Conservation (phyloP, 2,113 vertebrate genomes). For the Gymnocephalus cernua region DNA sequence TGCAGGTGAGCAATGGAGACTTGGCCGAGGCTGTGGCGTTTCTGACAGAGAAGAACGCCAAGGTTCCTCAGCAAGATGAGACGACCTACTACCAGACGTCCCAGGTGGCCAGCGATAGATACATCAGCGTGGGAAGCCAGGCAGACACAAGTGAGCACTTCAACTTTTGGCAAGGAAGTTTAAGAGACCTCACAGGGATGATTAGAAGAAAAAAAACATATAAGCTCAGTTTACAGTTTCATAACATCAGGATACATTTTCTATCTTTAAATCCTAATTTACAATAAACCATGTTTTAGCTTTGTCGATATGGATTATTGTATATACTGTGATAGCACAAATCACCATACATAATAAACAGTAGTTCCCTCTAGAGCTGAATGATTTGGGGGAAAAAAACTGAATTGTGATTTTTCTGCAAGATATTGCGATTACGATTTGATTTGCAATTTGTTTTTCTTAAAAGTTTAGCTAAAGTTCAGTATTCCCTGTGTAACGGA, state of each 20-base stretch:
- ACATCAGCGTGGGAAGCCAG: conserved; percentile 98
- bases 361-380: too few relatives aligned
- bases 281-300: neutral
- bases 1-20: conserved; percentile 96
- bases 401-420: too few relatives aligned
- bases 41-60: conserved; percentile 95
- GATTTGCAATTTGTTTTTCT: too few relatives aligned
- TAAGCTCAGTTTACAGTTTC: neutral
- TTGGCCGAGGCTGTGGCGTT: conserved; percentile 94
- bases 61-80: conserved; percentile 94
- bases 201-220: neutral
- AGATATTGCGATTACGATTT: too few relatives aligned
- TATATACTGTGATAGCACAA: neutral
- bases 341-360: neutral
- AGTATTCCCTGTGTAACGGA: too few relatives aligned
- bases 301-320: neutral
- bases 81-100: conserved; percentile 94
- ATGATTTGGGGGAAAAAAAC: too few relatives aligned
- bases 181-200: neutral
- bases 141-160: conserved; percentile 93
- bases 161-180: neutral
- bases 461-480: too few relatives aligned
- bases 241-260: neutral
- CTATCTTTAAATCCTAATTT: neutral
- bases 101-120: conserved; percentile 93